Evolutionary conservation across 2,888 invertebrate species (phyloP).

Genomic region (Sinhomidia bicolor): DNA sequence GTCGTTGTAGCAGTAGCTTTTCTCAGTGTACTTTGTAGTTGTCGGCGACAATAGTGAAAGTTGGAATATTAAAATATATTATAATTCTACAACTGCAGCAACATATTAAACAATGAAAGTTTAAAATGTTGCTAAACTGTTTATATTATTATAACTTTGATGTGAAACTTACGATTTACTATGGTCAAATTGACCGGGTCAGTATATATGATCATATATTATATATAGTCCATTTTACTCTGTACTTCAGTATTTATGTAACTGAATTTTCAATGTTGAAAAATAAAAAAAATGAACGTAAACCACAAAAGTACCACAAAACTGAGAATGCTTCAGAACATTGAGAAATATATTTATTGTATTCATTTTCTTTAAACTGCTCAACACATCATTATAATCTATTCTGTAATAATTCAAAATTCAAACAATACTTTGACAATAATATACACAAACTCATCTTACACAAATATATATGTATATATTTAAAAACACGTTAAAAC

Average conservation of each 20-base stretch:
- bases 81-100: background rate
- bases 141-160: background rate
- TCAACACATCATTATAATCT: background rate
- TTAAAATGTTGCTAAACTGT: background rate
- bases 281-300: conserved; percentile 15
- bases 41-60: conserved; percentile 6
- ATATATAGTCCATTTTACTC: background rate
- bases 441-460: no score
- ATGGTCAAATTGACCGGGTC: no score
- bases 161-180: no score
- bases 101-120: background rate
- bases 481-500: conserved; percentile 6
- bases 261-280: conserved; percentile 6
- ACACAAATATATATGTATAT: background rate
- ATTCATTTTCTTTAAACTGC: background rate
- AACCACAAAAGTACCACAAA: background rate
- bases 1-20: background rate
- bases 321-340: background rate
- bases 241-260: conserved; percentile 21
- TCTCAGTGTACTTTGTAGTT: background rate
- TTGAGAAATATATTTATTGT: conserved; percentile 3
- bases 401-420: background rate
- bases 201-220: background rate
- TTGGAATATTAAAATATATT: background rate
- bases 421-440: background rate